phyloP scores from a whole-genome alignment of 2,797 vertebrate genomes.

The Remorina albescens region DNA sequence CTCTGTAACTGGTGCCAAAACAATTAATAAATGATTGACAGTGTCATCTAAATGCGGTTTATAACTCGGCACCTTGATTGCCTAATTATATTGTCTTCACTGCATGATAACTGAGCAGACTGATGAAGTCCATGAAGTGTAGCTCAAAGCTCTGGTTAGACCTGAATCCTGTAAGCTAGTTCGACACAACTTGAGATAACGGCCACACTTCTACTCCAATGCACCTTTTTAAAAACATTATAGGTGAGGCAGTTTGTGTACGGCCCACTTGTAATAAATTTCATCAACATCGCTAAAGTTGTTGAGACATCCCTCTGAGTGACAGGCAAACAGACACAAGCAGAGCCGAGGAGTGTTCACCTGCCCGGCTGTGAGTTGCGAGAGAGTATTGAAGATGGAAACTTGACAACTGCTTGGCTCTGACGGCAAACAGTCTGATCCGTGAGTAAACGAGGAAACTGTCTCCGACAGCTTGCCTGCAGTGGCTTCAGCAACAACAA shows the following conservation, averaged over 20 bases:
- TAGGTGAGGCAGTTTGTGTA: not conserved
- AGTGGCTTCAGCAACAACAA: not conserved
- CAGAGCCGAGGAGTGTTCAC: not conserved
- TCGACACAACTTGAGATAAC: not conserved
- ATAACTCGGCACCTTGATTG: too few relatives aligned
- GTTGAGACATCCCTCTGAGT: not conserved
- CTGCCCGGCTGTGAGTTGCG: not conserved
- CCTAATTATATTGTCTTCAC: too few relatives aligned
- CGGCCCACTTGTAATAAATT: not conserved
- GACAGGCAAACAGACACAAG: not conserved
- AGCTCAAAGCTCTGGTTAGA: not conserved
- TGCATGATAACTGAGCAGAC: too few relatives aligned
- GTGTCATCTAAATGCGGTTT: too few relatives aligned
- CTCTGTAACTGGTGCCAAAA: too few relatives aligned
- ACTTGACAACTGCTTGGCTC: constrained; percentile 4
- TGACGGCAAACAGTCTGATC: constrained; percentile 15
- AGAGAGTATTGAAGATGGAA: not conserved
- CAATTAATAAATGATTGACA: too few relatives aligned
- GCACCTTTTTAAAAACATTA: not conserved
- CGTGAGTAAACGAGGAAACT: constrained; percentile 17
- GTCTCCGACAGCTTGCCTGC: constrained; percentile 4
- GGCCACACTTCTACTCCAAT: not conserved
- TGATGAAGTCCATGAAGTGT: not conserved
- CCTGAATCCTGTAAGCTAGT: not conserved
- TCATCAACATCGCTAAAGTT: not conserved